Conservation (phyloP, 2,113 vertebrate genomes). For the Platichthys flesus region DNA sequence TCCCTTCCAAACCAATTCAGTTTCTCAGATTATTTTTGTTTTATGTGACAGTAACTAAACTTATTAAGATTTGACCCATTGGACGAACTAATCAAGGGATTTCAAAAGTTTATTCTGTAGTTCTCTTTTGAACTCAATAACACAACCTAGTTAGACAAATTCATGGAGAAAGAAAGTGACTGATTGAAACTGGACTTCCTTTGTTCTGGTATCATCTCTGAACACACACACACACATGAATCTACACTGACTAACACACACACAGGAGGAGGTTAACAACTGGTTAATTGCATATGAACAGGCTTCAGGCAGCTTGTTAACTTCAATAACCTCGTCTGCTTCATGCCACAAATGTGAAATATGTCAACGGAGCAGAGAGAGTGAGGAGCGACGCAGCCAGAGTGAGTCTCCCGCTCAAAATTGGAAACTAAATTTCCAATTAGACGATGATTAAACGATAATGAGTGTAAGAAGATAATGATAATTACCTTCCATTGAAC, state of each 20-base stretch:
- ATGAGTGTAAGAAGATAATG: constrained; percentile 39
- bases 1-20: no score
- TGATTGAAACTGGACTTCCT: neutral
- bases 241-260: neutral
- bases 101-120: no score
- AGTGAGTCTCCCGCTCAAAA: constrained; percentile 12
- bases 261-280: neutral
- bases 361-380: neutral
- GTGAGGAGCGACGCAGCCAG: neutral
- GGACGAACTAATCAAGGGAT: no score
- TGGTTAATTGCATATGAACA: constrained; percentile 13
- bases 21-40: no score
- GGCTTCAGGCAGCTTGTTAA: constrained; percentile 8
- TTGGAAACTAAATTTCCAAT: constrained; percentile 43
- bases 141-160: no score
- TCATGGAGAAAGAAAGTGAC: no score
- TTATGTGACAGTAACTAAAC: no score
- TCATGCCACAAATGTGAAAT: neutral
- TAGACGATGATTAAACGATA: constrained; percentile 52
- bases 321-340: constrained; percentile 4
- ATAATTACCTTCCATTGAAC: constrained; percentile 32
- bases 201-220: no score
- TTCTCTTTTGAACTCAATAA: neutral
- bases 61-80: no score
- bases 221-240: no score